Evolutionary conservation across 2,888 invertebrate species (phyloP).

Genomic region (Hyalella azteca): DNA sequence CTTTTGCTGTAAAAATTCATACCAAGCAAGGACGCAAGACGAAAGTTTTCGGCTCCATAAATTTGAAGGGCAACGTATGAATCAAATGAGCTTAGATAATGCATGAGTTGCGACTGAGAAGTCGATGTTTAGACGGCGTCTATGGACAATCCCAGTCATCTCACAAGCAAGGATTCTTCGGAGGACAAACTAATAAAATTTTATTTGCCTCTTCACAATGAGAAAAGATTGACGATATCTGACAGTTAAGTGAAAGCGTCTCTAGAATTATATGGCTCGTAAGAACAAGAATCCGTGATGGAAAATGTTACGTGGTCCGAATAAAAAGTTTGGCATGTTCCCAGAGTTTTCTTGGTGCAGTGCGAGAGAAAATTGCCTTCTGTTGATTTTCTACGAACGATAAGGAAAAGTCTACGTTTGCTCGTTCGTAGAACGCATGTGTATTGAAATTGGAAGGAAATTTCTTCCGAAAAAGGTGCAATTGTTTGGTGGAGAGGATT

Average conservation of each 20-base stretch:
- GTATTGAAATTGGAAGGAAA: too few species aligned
- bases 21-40: neutral
- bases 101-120: neutral
- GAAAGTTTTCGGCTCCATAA: neutral
- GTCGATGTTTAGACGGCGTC: neutral
- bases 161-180: neutral
- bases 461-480: too few species aligned
- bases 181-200: conserved; percentile 8
- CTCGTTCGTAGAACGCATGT: too few species aligned
- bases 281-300: neutral
- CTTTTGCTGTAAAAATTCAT: neutral
- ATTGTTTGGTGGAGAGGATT: too few species aligned
- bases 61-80: neutral
- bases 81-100: neutral
- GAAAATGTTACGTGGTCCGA: neutral
- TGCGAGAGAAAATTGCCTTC: too few species aligned
- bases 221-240: conserved; percentile 14
- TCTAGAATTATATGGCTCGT: neutral
- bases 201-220: conserved; percentile 18
- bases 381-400: too few species aligned
- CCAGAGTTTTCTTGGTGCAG: neutral
- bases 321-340: neutral
- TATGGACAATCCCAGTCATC: neutral
- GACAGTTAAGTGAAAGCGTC: neutral
- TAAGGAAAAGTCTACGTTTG: too few species aligned